phyloP scores from a whole-genome alignment of 2,797 vertebrate species.

The Sparus aurata region DNA sequence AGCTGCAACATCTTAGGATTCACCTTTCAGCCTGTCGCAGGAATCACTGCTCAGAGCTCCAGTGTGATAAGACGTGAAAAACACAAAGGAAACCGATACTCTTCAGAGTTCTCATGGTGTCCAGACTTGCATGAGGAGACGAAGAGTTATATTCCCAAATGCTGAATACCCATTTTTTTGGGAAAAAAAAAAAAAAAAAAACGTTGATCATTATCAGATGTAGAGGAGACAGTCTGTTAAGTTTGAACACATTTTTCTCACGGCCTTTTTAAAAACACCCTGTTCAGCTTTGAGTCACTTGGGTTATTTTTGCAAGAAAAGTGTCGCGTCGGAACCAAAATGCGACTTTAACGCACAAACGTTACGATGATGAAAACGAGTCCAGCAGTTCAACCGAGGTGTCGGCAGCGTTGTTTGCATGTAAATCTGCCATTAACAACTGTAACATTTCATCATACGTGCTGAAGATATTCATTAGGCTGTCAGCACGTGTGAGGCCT shows the following conservation, averaged over 20 bases:
- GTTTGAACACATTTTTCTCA: constrained; percentile 35
- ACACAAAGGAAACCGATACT: constrained; percentile 68
- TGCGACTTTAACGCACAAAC: not conserved
- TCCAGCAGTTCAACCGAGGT: constrained; percentile 25
- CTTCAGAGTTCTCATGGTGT: constrained; percentile 40
- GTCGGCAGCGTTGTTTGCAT: constrained; percentile 46
- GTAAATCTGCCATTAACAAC: constrained; percentile 57
- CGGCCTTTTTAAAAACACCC: not conserved
- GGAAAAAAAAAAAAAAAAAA: not conserved
- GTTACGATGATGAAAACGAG: not conserved
- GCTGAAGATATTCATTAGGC: constrained; percentile 65
- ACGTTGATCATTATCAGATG: constrained; percentile 68
- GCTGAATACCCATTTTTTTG: constrained; percentile 45
- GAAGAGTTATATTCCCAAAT: constrained; percentile 39
- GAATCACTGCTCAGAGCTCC: constrained; percentile 44
- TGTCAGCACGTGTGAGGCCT: constrained; percentile 59
- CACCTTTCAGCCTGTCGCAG: constrained; percentile 61
- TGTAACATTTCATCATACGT: constrained; percentile 59
- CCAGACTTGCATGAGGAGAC: constrained; percentile 29
- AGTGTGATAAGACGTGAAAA: constrained; percentile 62
- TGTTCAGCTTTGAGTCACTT: not conserved
- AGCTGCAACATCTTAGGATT: constrained; percentile 66
- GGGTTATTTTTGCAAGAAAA: not conserved
- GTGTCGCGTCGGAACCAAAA: not conserved
- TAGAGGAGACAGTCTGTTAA: constrained; percentile 22